These are phyloP conservation scores for Orthosia incerta DNA, from an alignment of 2,888 invertebrate species.

Conservation along the genomic window DNA sequence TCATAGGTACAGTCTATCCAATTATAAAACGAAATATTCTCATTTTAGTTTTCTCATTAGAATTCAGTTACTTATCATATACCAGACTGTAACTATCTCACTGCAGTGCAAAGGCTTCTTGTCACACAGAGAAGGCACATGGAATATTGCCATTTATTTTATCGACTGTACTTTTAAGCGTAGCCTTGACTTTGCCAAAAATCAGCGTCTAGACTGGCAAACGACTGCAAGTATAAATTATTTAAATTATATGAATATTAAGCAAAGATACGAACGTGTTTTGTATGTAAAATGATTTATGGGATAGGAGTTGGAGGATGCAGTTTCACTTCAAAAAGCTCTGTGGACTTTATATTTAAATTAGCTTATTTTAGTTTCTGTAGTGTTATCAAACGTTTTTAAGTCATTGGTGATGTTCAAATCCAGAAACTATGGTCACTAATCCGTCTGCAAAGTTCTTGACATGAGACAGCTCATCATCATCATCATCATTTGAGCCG, in stretches of 20 bases:
- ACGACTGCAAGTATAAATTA: constrained; percentile 79
- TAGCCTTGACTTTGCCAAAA: constrained; percentile 85
- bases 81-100: too few species aligned
- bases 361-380: background rate
- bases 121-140: background rate
- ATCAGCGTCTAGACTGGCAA: constrained; percentile 73
- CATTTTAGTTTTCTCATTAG: background rate
- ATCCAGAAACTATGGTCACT: too few species aligned
- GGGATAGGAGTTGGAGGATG: constrained; percentile 25
- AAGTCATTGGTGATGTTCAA: background rate
- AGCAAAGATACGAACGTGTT: constrained; percentile 64
- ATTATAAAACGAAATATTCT: constrained; percentile 9
- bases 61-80: background rate
- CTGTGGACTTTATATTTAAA: constrained; percentile 7
- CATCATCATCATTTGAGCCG: too few species aligned
- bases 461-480: too few species aligned
- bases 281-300: constrained; percentile 66
- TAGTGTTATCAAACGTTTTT: background rate
- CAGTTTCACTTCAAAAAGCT: constrained; percentile 29
- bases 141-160: constrained; percentile 23
- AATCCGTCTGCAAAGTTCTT: too few species aligned
- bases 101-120: too few species aligned
- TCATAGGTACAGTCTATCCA: background rate
- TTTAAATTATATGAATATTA: constrained; percentile 75
- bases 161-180: constrained; percentile 58